phyloP scores from a whole-genome alignment of 1,140 invertebrate species.

The Antheraea mylitta region DNA sequence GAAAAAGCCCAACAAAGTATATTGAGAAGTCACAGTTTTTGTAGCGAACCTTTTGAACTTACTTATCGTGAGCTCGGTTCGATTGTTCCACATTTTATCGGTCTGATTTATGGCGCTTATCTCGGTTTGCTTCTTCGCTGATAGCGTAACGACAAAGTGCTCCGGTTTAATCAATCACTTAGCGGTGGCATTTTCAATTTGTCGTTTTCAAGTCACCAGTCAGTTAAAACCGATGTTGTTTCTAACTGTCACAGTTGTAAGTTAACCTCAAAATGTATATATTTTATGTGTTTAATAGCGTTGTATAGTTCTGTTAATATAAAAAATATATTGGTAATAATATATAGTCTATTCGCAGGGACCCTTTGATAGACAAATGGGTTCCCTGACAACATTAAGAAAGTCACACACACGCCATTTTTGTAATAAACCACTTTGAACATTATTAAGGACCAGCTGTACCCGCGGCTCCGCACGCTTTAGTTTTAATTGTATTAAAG shows the following conservation, averaged over 20 bases:
- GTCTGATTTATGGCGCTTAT: conserved; percentile 45
- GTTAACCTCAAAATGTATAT: background rate
- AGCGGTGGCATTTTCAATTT: conserved; percentile 38
- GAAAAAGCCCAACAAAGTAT: background rate
- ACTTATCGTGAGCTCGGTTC: background rate
- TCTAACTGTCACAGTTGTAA: background rate
- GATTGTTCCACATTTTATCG: conserved; percentile 30
- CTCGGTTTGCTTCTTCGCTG: conserved; percentile 26
- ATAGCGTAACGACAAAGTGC: conserved; percentile 38
- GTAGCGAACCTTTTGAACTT: background rate
- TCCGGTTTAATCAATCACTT: conserved; percentile 45
- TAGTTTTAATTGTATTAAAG: too few species aligned
- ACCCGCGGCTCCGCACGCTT: too few species aligned
- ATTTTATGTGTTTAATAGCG: background rate
- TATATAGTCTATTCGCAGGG: too few species aligned
- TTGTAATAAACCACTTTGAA: too few species aligned
- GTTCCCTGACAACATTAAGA: too few species aligned
- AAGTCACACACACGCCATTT: too few species aligned
- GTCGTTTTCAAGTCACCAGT: conserved; percentile 25
- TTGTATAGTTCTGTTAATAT: background rate
- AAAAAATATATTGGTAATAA: too few species aligned
- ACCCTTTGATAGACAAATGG: too few species aligned
- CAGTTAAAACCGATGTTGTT: background rate
- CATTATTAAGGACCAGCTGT: too few species aligned
- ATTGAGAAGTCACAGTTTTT: background rate